These are phyloP conservation scores for Elanus axillaris DNA, from an alignment of 2,113 vertebrate genomes.

Conservation along the genomic window DNA sequence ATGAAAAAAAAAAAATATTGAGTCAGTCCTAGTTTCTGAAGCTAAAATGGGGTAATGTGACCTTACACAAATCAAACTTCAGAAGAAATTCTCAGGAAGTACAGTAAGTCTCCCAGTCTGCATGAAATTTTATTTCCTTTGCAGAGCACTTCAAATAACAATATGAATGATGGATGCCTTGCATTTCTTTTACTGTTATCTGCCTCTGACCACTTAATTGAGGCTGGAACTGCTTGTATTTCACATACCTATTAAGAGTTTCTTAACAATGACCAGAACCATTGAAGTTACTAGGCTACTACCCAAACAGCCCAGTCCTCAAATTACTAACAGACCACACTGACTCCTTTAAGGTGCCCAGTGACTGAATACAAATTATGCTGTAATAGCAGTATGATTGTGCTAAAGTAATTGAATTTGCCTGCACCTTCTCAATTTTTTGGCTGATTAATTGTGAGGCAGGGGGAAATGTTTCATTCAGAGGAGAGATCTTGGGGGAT, in stretches of 20 bases:
- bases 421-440: background rate
- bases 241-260: background rate
- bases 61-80: background rate
- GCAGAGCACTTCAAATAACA: background rate
- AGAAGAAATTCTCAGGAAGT: background rate
- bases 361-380: background rate
- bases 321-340: background rate
- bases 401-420: background rate
- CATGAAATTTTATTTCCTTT: background rate
- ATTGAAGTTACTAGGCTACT: background rate
- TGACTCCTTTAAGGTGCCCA: fast-evolving
- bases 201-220: background rate
- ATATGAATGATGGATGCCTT: background rate
- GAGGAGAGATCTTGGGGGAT: background rate
- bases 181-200: background rate
- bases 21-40: background rate
- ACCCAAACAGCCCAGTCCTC: background rate
- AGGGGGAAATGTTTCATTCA: background rate
- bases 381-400: background rate
- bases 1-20: background rate
- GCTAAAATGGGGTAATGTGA: background rate
- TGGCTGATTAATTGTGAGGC: background rate
- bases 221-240: background rate
- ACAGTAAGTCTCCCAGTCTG: background rate
- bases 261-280: background rate